Percentiles rank a stretch among this genome's conserved stretches.
phyloP scores from a whole-genome alignment of 2,888 invertebrate genomes.

The Hypercompe scribonia region DNA sequence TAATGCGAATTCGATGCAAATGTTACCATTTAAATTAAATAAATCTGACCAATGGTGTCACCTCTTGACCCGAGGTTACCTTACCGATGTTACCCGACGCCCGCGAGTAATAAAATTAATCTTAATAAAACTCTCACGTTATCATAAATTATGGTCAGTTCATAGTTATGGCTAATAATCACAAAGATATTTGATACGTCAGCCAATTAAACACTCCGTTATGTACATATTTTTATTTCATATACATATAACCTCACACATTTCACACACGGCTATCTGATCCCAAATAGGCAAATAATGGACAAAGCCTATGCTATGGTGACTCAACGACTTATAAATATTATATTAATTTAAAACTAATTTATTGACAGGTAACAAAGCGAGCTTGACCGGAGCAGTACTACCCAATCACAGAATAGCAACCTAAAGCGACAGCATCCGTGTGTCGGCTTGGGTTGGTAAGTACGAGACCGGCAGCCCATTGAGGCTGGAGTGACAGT shows the following conservation, averaged over 20 bases:
- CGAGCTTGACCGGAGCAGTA: no score
- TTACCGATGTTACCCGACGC: slow-evolving; percentile 6
- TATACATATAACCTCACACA: neutral
- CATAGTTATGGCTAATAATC: slow-evolving; percentile 1
- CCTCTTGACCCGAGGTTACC: slow-evolving; percentile 20
- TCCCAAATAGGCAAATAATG: no score
- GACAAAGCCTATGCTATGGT: neutral
- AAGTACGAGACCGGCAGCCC: no score
- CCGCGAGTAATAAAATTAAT: slow-evolving; percentile 9
- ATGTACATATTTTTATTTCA: neutral
- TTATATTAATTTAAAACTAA: neutral
- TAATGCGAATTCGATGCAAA: slow-evolving; percentile 32
- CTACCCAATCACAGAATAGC: no score
- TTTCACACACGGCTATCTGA: neutral
- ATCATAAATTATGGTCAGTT: neutral
- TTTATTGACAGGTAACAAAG: no score
- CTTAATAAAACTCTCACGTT: neutral
- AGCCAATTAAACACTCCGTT: neutral
- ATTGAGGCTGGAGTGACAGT: no score
- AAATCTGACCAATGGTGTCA: slow-evolving; percentile 17
- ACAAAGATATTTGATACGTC: neutral
- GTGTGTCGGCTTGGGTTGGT: no score
- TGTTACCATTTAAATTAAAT: slow-evolving; percentile 22
- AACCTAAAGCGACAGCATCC: no score
- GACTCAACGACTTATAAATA: neutral